Evolutionary conservation across 2,888 invertebrate species (phyloP), one percentile per base, ranked within the genome.

Genomic region (Drosophila eohydei): DNA sequence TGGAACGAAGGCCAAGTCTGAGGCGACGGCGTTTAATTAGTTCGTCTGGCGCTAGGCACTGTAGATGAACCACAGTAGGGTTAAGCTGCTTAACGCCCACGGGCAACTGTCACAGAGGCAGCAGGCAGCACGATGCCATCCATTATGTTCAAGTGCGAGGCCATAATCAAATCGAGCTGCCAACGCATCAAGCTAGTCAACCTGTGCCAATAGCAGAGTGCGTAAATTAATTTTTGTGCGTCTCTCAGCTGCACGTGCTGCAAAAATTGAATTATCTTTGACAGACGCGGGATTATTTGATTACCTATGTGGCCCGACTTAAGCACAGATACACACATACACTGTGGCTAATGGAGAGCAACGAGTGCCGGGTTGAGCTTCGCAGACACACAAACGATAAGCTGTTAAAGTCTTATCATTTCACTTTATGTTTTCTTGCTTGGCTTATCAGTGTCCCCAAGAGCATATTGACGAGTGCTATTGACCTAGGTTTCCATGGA

Each of bases 21-120:
- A 56, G 82, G 74, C 71, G 57, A 73, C 75, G 74, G 75, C 75
- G 77, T 87, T 87, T 85, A 89, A 89, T 85, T 85, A 89, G 89
- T 63, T 75, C 55, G 60, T 58, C 80, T 52, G 74, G 44, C 41
- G 46, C 61, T 52, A 38, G 61, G 50, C 65, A 72, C 66, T 65
- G 73, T 61, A 87, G 87, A 74, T 75, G 71, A 70, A 70, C 87
- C 89, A 62, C 85, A 78, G 79, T 68, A 72, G 81, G 87, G 84
- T 87, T 83, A 88, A 76, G 81, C 87, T 52, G 72, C 82, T 81
- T 84, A 76, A 54, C 68, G 61, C 50, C 55, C 12, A 43, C 32
- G 44, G 41, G 60, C 54, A 57, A 73, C 80, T 62, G 59, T 62
- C 70, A 65, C 65, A 64, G 73, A 50, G 48, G 46, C 41, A 63